Evolutionary conservation across 1,140 invertebrate species (phyloP), one percentile per base, ranked within the genome.

Genomic region (Atta cephalotes): DNA sequence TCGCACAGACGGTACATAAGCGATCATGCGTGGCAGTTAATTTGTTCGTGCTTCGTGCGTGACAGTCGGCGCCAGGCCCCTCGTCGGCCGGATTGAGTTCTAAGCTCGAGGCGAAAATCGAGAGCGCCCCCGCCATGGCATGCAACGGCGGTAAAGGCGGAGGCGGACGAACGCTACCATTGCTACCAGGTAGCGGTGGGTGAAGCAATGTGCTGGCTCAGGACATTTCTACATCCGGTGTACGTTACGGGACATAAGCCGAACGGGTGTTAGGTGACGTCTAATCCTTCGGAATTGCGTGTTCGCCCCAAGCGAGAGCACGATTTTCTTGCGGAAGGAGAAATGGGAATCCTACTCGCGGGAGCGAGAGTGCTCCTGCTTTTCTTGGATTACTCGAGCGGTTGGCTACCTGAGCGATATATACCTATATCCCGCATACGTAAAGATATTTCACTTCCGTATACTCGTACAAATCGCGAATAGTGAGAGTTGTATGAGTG

Each of bases 191-290:
- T 85, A 86, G 74, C 80, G 49, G 53, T 39, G 81, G 72, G 88
- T 79, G 66, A 60, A 91, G 90, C 88, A 92, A 91, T 90, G 65
- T 80, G 90, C 89, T 91, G 87, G 84, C 87, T 92, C 89, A 87
- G 87, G 80, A 87, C 77, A 92, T 91, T 89, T 92, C 86, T 90
- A 78, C 89, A 89, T 93, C 89, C 92, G 91, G 90, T 91, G 90
- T 93, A 70, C 65, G 85, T 91, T 88, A 88, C 91, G 60, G 51
- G 62, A 62, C 66, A 66, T 88, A 79, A 87, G 86, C 68, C 77
- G 87, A 90, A 85, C 87, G 60, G 85, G 88, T 91, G 85, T 92
- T 90, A 68, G 87, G 88, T 92, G 89, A 90, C 89, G 68, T 51
- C 84, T 89, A 92, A 92, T 91, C 87, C 89, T 25, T 74, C 68